Evolutionary conservation across 2,888 invertebrate genomes (phyloP).

Genomic region (Spilarctia lutea): DNA sequence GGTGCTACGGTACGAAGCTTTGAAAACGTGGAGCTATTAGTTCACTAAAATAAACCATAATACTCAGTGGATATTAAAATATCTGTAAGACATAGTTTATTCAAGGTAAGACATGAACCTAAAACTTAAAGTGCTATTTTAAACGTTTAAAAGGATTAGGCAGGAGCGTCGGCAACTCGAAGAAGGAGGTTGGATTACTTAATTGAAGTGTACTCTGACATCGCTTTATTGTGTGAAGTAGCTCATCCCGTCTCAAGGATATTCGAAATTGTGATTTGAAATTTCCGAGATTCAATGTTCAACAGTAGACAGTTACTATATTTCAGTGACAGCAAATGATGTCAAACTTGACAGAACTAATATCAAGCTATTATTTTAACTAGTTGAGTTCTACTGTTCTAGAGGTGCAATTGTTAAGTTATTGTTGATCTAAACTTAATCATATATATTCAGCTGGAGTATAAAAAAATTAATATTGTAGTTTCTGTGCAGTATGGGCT

Average conservation of each 20-base stretch:
- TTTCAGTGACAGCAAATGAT: neutral
- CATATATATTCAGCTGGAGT: neutral
- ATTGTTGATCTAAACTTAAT: neutral
- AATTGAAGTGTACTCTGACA: slow-evolving; percentile 1
- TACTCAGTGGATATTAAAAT: neutral
- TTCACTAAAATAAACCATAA: neutral
- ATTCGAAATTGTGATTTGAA: neutral
- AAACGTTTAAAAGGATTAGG: neutral
- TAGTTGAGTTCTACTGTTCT: neutral
- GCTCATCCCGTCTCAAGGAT: neutral
- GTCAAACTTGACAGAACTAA: neutral
- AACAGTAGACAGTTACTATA: neutral
- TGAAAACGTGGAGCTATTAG: too few relatives aligned
- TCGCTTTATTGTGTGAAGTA: neutral
- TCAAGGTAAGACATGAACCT: neutral
- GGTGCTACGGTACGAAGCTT: too few relatives aligned
- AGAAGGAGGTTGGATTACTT: neutral
- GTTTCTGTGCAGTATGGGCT: neutral
- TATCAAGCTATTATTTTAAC: neutral
- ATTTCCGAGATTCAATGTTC: neutral
- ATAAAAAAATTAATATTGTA: neutral
- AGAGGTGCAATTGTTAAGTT: neutral
- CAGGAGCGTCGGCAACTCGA: neutral
- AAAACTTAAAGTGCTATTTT: neutral
- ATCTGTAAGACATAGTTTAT: neutral